Base-by-base conservation (phyloP, 2,797 vertebrate species). In the Manis crassicaudata region DNA sequence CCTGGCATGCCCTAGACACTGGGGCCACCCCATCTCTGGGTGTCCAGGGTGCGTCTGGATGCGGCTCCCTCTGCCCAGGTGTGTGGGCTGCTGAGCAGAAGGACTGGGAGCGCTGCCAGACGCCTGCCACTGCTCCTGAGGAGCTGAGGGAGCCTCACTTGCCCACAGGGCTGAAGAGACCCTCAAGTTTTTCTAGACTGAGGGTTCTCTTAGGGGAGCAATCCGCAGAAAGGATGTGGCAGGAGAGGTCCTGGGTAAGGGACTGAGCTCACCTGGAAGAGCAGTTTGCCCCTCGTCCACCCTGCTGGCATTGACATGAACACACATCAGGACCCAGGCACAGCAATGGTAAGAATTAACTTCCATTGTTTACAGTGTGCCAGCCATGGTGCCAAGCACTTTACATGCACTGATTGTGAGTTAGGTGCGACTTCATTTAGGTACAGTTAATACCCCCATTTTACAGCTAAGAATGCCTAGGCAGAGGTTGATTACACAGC, bases 301-400 rank as follows among this genome's bases (percentile, higher is more conserved):
- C 20, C 72, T 20, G 60, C 58, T 23, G 62, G 21, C 54, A 5
- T 35, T 7, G 16, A 25, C 5, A 0, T 1, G 52, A 27, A n/a
- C 37, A 60, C 56, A 12, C 0, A 0, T 46, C n/a, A 60, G 90
- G 54, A n/a, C 23, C 3, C 62, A 2, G 73, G 54, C 62, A 0
- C 8, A 21, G 17, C 7, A 10, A 16, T 4, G 43, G 11, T 27
- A 17, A 58, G 37, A 21, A 29, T 8, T 37, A 17, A 3, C 65
- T n/a, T 54, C 6, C 3, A 0, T 17, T n/a, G n/a, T 40, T 68
- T 32, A 3, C 43, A 17, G 23, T 3, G 52, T 4, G 23, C 67
- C 40, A 6, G 27, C 25, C 37, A 11, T 1, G 5, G 32, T 29
- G 10, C 37, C 0, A 16, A 63, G 62, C 1, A 0, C 23, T 32